phyloP scores from a whole-genome alignment of 1,140 invertebrate species.

The Carposina sasakii region DNA sequence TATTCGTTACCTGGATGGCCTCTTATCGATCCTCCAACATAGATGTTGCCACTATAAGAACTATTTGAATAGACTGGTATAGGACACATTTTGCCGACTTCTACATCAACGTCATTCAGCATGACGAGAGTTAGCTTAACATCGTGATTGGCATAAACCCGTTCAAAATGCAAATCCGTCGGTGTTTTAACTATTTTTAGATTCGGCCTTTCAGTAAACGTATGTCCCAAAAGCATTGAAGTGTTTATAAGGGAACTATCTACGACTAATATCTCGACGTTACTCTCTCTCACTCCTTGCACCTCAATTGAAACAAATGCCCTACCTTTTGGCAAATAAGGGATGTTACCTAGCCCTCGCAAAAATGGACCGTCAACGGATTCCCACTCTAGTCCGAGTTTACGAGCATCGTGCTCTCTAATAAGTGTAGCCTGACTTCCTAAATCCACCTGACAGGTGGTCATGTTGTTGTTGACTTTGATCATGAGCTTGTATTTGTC shows the following conservation, averaged over 20 bases:
- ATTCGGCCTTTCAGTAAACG: conserved; percentile 6
- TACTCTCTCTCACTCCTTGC: conserved; percentile 16
- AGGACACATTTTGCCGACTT: too few species aligned
- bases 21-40: conserved; percentile 17
- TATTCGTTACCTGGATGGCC: conserved; percentile 15
- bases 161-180: too few species aligned
- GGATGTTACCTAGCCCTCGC: conserved; percentile 19
- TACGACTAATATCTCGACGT: conserved; percentile 18
- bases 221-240: conserved; percentile 11
- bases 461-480: conserved; percentile 11
- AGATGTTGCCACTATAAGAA: conserved; percentile 19
- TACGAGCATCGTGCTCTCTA: conserved; percentile 9
- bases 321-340: conserved; percentile 15
- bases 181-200: conserved; percentile 2
- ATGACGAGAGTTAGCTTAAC: neutral
- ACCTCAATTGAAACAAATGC: conserved; percentile 12
- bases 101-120: neutral
- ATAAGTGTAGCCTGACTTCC: conserved; percentile 24
- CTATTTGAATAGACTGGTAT: too few species aligned
- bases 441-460: conserved; percentile 14
- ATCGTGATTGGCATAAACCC: neutral
- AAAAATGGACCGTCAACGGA: conserved; percentile 12
- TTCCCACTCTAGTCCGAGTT: conserved; percentile 15
- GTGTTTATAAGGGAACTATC: conserved; percentile 17
- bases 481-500: conserved; percentile 11